Percentiles rank a stretch among this genome's conserved stretches.
Conservation (phyloP, 2,797 vertebrate species). For the Bovichtus variegatus region DNA sequence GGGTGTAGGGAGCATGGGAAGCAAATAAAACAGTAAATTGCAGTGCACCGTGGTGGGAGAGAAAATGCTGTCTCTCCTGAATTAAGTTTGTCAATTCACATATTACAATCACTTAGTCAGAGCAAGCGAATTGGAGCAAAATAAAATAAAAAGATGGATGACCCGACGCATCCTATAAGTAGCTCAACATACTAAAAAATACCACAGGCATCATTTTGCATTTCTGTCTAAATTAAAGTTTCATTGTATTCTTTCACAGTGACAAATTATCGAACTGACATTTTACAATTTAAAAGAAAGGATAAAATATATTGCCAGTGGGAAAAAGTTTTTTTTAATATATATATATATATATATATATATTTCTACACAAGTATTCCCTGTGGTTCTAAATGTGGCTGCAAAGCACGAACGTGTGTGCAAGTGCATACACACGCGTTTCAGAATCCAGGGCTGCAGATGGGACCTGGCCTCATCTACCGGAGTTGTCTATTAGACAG, state of each 20-base stretch:
- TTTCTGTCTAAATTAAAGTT: constrained; percentile 15
- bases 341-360: no score
- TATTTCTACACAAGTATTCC: constrained; percentile 13
- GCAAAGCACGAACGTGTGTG: neutral
- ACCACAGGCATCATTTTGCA: constrained; percentile 19
- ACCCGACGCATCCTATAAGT: constrained; percentile 19
- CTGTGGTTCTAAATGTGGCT: neutral
- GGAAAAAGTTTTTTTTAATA: neutral
- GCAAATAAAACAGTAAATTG: constrained; percentile 62
- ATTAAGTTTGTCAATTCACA: constrained; percentile 68
- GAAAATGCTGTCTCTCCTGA: constrained; percentile 33
- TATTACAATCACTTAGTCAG: constrained; percentile 69
- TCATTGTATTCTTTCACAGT: neutral
- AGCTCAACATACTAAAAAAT: constrained; percentile 17
- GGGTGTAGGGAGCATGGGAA: constrained; percentile 6
- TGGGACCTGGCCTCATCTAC: constrained; percentile 41
- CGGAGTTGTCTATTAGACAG: constrained; percentile 65
- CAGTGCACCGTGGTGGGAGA: constrained; percentile 10
- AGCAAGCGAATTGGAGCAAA: constrained; percentile 22
- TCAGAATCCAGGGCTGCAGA: constrained; percentile 22
- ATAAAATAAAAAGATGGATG: constrained; percentile 62
- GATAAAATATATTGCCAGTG: neutral
- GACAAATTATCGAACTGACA: neutral
- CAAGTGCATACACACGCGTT: neutral
- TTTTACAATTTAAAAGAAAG: neutral